Base-by-base conservation (phyloP, 37 sponge, comb jelly and placozoan genomes). In the Crambe crambe region DNA sequence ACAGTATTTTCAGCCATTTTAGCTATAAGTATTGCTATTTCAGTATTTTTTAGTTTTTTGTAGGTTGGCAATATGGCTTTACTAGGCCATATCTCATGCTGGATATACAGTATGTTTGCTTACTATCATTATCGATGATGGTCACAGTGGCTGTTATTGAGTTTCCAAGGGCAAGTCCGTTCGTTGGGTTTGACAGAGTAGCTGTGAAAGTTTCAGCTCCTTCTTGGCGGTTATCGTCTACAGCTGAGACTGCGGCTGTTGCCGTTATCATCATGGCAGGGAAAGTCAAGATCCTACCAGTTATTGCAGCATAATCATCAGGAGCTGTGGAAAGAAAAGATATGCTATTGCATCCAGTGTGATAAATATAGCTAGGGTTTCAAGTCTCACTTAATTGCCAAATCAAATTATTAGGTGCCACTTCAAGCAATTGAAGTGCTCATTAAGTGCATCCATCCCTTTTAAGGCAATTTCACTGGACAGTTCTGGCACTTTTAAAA, bases 121-220 rank as follows among this genome's bases (percentile, higher is more conserved):
- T 70, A 78, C 72, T 54, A 42, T 86, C 86, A 67, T 86, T 59
- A 51, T 86, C 86, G 0, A 3, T 37, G 41, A 86, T 79, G 25
- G 59, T 68, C 3, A 79, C 73, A 3, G 43, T 57, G 23, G 86
- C 86, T 8, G 0, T 30, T 36, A 17, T 42, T 20, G 26, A 42
- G 44, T 23, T 44, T 38, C 26, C 32, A 37, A 54, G 62, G 17
- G 25, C 58, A 34, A 68, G 8, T 23, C 30, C 74, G 26, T 8
- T n/a, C 5, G 40, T 6, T 32, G 57, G 56, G 26, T 56, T 47
- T 12, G 31, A 67, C 9, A 89, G 68, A n/a, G 0, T 41, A 23
- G 69, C 87, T 56, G 42, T 38, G 26, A 88, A 88, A 20, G 15
- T 35, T 47, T 88, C 88, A 39, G 54, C 60, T 5, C 22, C 31